Conservation (phyloP, 2,797 vertebrate genomes). For the Phrynocephalus guinanensis region DNA sequence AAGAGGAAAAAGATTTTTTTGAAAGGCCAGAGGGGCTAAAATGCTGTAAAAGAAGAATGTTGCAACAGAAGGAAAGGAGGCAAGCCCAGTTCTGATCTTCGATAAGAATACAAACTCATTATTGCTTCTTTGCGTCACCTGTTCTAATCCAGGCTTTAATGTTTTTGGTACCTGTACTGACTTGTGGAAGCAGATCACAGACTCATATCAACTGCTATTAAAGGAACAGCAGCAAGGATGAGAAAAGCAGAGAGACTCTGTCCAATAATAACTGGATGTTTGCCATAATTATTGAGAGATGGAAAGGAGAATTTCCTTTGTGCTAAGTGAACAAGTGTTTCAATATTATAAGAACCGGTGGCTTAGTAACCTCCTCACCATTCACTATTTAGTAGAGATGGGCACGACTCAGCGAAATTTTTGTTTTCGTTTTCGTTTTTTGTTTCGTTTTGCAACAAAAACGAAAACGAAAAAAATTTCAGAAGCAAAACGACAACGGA, state of each 20-base stretch:
- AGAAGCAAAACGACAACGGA: too few species aligned
- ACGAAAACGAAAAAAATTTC: too few species aligned
- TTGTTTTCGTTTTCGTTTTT: too few species aligned
- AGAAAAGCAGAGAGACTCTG: not conserved
- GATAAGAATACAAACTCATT: not conserved
- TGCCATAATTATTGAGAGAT: not conserved
- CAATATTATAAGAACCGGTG: not conserved
- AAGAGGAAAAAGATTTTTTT: slow-evolving; percentile 10
- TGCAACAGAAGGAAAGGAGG: slow-evolving; percentile 2
- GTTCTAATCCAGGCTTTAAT: not conserved
- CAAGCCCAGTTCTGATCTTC: slow-evolving; percentile 38
- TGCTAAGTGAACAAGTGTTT: not conserved
- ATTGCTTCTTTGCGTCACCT: not conserved
- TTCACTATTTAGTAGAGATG: not conserved
- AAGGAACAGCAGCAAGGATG: not conserved
- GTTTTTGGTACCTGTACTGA: slow-evolving; percentile 9
- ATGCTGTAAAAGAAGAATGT: not conserved
- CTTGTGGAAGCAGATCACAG: not conserved
- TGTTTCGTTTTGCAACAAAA: too few species aligned
- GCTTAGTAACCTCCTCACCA: not conserved
- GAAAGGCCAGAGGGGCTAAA: slow-evolving; percentile 39
- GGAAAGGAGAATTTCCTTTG: not conserved
- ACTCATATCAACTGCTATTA: not conserved
- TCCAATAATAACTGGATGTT: slow-evolving; percentile 8
- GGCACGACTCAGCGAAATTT: too few species aligned